Evolutionary conservation across 2,113 vertebrate genomes (phyloP).

Genomic region (Burhinus oedicnemus): DNA sequence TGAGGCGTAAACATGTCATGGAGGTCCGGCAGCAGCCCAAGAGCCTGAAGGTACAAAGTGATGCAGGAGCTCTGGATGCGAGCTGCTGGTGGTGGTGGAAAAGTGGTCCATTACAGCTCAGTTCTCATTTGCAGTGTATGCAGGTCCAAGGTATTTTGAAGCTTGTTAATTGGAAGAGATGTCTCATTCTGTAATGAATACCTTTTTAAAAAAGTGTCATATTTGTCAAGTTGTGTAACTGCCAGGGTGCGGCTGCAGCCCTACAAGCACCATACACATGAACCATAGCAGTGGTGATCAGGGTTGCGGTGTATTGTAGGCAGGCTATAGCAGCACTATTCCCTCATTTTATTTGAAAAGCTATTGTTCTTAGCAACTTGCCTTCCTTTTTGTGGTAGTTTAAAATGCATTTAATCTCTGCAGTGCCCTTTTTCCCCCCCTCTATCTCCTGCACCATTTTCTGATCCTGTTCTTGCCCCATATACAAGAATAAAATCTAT

Average conservation of each 20-base stretch:
- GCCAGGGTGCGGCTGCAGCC: neutral
- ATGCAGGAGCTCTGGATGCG: accelerated
- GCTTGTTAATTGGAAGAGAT: neutral
- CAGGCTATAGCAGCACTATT: neutral
- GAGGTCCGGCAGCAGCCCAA: slow-evolving; percentile 99
- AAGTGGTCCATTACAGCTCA: neutral
- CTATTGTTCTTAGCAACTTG: neutral
- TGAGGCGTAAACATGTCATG: slow-evolving; percentile 96
- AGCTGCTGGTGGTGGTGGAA: neutral
- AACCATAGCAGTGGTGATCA: neutral
- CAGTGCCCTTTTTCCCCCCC: neutral
- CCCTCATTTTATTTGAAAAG: neutral
- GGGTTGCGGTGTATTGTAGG: neutral
- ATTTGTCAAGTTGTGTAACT: neutral
- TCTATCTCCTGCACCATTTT: neutral
- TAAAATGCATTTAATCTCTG: neutral
- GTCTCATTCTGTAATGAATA: neutral
- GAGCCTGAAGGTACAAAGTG: slow-evolving; percentile 89
- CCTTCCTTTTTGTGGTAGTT: neutral
- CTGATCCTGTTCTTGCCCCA: neutral
- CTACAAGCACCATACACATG: accelerated
- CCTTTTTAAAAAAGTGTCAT: accelerated
- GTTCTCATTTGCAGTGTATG: neutral
- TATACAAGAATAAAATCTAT: neutral
- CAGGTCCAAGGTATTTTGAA: neutral